Base-by-base conservation (phyloP, 2,888 invertebrate species). In the Autographa pulchrina region DNA sequence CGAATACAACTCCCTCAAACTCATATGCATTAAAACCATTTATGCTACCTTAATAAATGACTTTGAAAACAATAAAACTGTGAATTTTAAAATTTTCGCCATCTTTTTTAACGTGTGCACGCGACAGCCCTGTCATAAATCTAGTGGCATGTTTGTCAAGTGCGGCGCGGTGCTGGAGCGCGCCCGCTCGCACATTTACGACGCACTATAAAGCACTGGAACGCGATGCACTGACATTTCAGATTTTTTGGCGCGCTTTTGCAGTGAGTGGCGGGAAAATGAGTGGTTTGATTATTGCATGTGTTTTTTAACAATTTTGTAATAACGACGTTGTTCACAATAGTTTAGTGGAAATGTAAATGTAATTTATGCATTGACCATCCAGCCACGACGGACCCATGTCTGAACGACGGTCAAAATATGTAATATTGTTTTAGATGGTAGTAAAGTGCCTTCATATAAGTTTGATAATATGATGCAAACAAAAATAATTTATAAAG, bases 101-200 rank as follows among this genome's bases (percentile, higher is more conserved):
- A 56, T 68, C 68, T 70, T 81, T 81, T 65, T 52, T 58, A 60
- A 41, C 69, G 70, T 68, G 38, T 83, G 83, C 32, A 69, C 25
- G 74, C 72, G 87, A 84, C 88, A 85, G 78, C 87, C 86, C 86
- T 88, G 75, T 76, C 81, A 85, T 88, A 87, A 88, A 88, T 87
- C 83, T 82, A 81, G 78, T 82, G 72, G 80, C 78, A 83, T 89
- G 91, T 91, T 92, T 90, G 92, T 92, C 91, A 92, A 84, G 80
- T 83, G 83, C 82, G 84, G 82, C 80, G 83, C 82, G 84, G 82
- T 80, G 80, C 75, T 79, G 78, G 78, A 74, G 78, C 78, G 84
- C 71, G 77, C 56, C 65, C 61, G 62, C 72, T 75, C 77, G 62
- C 81, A 70, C 82, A 68, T 77, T 77, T 82, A 84, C 68, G 82